phyloP scores from a whole-genome alignment of 2,113 vertebrate species.

The Alosa alosa region DNA sequence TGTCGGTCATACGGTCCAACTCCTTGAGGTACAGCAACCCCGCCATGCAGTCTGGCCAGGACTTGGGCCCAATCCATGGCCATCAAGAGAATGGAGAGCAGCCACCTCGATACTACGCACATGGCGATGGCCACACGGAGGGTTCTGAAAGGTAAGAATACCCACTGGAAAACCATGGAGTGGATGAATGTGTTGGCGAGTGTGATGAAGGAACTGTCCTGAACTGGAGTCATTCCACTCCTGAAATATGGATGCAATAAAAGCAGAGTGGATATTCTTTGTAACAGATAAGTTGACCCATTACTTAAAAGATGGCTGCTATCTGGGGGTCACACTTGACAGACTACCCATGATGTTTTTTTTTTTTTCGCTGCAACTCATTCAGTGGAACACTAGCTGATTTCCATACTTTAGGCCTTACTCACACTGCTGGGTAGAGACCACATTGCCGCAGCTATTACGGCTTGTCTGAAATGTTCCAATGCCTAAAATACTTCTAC shows the following conservation, averaged over 20 bases:
- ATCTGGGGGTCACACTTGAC: background rate
- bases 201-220: background rate
- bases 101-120: slow-evolving; percentile 49
- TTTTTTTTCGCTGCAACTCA: background rate
- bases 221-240: background rate
- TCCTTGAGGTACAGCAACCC: slow-evolving; percentile 88
- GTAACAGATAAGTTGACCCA: background rate
- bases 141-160: slow-evolving; percentile 1
- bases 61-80: slow-evolving; percentile 65
- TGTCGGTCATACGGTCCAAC: slow-evolving; percentile 93
- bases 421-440: background rate
- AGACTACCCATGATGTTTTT: background rate
- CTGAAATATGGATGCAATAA: background rate
- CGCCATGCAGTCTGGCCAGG: slow-evolving; percentile 69
- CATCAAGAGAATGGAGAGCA: slow-evolving; percentile 68
- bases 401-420: background rate
- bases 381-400: background rate
- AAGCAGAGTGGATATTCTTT: background rate
- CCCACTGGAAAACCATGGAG: background rate
- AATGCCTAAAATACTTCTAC: background rate
- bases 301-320: background rate
- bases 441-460: background rate
- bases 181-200: background rate
- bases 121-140: slow-evolving; percentile 51
- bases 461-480: background rate